Conservation (phyloP, 2,113 vertebrate genomes). For the Emydura subglobosa region DNA sequence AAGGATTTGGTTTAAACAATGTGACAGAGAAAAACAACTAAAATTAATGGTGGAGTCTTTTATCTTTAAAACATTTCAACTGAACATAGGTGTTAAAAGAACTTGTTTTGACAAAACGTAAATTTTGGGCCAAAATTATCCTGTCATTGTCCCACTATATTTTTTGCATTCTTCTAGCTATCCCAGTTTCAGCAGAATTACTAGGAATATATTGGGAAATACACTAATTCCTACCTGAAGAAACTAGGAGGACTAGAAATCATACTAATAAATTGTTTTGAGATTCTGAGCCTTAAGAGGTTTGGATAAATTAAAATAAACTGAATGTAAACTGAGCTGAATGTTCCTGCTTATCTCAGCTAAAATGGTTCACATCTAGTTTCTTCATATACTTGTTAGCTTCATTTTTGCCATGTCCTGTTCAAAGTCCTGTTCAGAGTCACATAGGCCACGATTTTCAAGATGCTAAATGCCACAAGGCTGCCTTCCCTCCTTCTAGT, state of each 20-base stretch:
- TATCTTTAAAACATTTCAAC: not conserved
- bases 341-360: not conserved
- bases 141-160: not conserved
- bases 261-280: not conserved
- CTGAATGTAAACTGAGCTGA: not conserved
- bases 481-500: constrained; percentile 37
- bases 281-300: not conserved
- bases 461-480: not conserved
- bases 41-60: rapidly evolving
- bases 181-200: not conserved
- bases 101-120: not conserved
- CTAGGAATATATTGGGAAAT: not conserved
- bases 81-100: not conserved
- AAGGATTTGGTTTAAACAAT: not conserved
- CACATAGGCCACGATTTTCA: constrained; percentile 5
- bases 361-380: not conserved
- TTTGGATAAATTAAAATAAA: not conserved
- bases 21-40: not conserved
- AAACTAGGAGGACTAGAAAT: not conserved
- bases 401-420: constrained; percentile 15
- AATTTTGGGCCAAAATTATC: not conserved
- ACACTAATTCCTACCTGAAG: not conserved
- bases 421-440: not conserved
- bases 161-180: not conserved
- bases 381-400: not conserved